Percentiles rank a stretch among this genome's conserved stretches.
Evolutionary conservation across 2,888 invertebrate genomes (phyloP).

Genomic region (Syrphus vitripennis): DNA sequence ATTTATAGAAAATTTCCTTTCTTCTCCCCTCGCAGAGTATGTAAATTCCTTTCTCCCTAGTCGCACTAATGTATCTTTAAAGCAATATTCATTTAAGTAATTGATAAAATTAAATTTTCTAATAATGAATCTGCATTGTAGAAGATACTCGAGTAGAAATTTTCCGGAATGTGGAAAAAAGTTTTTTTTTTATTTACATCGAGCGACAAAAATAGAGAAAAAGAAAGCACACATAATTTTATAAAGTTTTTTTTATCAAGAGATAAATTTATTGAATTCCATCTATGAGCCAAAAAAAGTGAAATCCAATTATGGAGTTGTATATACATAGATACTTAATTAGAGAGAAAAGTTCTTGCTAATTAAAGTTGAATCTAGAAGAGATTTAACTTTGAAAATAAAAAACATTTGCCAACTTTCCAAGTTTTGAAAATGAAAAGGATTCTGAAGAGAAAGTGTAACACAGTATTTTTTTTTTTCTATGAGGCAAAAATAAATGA

Average conservation of each 20-base stretch:
- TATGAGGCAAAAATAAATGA: too few species aligned
- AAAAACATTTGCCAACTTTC: background rate
- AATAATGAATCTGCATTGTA: slow-evolving; percentile 17
- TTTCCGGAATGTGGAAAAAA: background rate
- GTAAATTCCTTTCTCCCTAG: slow-evolving; percentile 1
- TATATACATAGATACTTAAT: background rate
- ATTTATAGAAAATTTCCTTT: background rate
- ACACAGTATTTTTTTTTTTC: too few species aligned
- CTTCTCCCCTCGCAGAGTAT: background rate
- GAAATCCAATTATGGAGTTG: background rate
- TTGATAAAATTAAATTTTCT: slow-evolving; percentile 30
- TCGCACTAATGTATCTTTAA: slow-evolving; percentile 49
- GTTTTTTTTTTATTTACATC: slow-evolving; percentile 21
- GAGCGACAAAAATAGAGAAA: background rate
- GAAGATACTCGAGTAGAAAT: background rate
- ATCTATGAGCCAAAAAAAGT: slow-evolving; percentile 38
- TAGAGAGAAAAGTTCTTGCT: background rate
- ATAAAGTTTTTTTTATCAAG: background rate
- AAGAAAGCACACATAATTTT: background rate
- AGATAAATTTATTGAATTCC: slow-evolving; percentile 12
- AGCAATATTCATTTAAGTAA: slow-evolving; percentile 34
- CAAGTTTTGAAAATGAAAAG: background rate
- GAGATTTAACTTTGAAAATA: background rate
- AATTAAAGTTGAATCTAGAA: background rate
- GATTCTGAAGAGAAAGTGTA: background rate